A percentile compares a stretch with the other conserved stretches of the same genome.
Conservation (phyloP, 2,888 invertebrate genomes). For the Geophilus truncorum region DNA sequence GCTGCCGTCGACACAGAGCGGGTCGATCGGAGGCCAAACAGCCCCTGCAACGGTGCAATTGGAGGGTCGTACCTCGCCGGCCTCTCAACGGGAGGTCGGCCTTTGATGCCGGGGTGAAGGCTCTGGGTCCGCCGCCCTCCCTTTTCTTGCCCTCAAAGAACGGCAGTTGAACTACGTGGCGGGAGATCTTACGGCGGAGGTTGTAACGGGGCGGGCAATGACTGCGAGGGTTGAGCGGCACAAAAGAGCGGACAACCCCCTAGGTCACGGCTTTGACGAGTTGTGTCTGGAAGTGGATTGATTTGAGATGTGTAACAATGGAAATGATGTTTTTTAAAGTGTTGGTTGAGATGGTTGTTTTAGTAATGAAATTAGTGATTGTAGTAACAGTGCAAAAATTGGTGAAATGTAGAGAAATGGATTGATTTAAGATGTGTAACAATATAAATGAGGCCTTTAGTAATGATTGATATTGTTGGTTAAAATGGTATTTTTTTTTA, state of each 20-base stretch:
- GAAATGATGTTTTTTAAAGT: background rate
- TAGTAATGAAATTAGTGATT: no score
- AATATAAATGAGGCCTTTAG: no score
- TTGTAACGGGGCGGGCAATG: background rate
- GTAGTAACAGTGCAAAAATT: no score
- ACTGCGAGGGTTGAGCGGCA: background rate
- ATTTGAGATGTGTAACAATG: no score
- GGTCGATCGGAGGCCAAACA: background rate
- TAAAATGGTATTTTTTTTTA: no score
- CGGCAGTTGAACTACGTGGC: background rate
- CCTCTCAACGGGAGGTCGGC: background rate
- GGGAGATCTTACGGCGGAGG: constrained; percentile 8
- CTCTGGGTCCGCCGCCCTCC: background rate
- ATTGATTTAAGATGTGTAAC: no score
- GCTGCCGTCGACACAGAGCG: background rate
- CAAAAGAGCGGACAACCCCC: background rate
- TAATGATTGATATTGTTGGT: no score
- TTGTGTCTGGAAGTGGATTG: background rate
- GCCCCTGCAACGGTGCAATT: constrained; percentile 1
- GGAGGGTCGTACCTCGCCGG: background rate
- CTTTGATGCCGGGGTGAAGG: background rate
- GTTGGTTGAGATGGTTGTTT: no score
- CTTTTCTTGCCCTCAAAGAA: background rate
- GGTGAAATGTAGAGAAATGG: no score
- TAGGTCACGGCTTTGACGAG: background rate